Conservation (phyloP, 1,140 invertebrate genomes). For the Penaeus vannamei region DNA sequence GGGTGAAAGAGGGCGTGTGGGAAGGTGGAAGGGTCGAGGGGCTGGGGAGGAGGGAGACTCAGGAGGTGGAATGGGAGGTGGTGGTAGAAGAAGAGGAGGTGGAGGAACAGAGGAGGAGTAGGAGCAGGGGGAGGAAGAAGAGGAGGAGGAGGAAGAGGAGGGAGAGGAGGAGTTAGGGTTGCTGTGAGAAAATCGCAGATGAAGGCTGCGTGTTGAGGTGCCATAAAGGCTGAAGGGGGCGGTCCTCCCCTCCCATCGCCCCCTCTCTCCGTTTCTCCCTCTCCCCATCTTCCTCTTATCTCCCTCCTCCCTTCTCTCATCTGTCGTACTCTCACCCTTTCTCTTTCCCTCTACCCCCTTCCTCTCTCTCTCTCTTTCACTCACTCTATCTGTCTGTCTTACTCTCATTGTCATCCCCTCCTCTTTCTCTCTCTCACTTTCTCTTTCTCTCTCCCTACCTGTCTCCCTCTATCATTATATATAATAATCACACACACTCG, state of each 20-base stretch:
- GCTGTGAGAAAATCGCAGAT: constrained; percentile 57
- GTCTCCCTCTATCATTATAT: constrained; percentile 4
- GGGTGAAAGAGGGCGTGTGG: too few relatives aligned
- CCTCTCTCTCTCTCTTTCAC: background rate
- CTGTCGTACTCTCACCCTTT: background rate
- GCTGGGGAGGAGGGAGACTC: too few relatives aligned
- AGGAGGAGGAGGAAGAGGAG: background rate
- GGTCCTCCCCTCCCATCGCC: constrained; percentile 39
- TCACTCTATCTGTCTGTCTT: background rate
- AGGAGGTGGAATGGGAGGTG: background rate
- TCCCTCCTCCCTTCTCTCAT: background rate
- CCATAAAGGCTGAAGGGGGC: constrained; percentile 45
- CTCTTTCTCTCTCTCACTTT: constrained; percentile 9
- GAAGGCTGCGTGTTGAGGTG: constrained; percentile 52
- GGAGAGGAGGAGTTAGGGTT: background rate
- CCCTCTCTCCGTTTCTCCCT: constrained; percentile 20
- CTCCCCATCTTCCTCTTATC: background rate
- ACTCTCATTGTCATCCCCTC: constrained; percentile 5
- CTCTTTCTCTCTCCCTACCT: too few relatives aligned
- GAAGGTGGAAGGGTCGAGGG: too few relatives aligned
- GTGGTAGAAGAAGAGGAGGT: background rate
- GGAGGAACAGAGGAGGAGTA: background rate
- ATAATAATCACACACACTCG: background rate
- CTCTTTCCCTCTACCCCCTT: background rate
- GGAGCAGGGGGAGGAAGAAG: background rate